phyloP scores from a whole-genome alignment of 2,113 vertebrate species.

The Rhynchopsitta pachyrhyncha region DNA sequence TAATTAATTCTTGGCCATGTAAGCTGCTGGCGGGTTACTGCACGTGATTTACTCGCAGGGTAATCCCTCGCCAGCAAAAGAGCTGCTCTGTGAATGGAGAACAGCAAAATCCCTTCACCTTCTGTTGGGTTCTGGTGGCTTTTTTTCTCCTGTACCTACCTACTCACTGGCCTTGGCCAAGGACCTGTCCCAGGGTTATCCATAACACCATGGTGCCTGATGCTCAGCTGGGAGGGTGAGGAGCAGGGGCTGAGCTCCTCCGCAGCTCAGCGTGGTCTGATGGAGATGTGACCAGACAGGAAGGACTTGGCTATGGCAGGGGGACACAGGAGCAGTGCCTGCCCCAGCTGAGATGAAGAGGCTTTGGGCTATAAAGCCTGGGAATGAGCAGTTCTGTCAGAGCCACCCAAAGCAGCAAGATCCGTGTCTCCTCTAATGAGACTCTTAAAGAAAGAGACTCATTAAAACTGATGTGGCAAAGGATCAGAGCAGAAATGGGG shows the following conservation, averaged over 20 bases:
- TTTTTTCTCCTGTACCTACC: neutral
- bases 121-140: neutral
- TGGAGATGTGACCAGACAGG: neutral
- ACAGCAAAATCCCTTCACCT: neutral
- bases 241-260: neutral
- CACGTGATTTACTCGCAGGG: neutral
- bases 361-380: neutral
- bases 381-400: neutral
- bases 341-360: neutral
- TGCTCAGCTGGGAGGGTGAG: rapidly evolving
- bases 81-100: neutral
- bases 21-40: neutral
- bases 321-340: neutral
- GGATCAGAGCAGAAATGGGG: neutral
- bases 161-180: neutral
- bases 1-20: neutral
- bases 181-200: neutral
- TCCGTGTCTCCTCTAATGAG: neutral
- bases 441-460: neutral
- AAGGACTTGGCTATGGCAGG: neutral
- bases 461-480: neutral
- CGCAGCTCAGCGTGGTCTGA: rapidly evolving
- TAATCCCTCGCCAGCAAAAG: neutral
- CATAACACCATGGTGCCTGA: rapidly evolving
- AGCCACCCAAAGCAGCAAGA: neutral